phyloP scores from a whole-genome alignment of 2,113 vertebrate species.

The Amblyopsis rosae region DNA sequence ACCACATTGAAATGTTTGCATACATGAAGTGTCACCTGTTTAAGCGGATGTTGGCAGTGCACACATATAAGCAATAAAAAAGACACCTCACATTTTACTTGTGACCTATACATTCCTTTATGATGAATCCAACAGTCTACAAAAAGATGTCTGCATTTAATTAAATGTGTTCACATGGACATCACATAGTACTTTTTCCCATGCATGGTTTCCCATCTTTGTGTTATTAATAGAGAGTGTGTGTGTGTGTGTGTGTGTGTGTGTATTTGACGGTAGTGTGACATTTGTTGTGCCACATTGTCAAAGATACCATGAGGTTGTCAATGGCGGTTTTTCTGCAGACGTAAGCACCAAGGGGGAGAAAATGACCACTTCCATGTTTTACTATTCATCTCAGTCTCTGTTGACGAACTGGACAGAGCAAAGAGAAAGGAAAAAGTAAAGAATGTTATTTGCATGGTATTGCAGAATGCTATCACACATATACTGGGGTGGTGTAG shows the following conservation, averaged over 20 bases:
- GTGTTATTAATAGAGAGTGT: not conserved
- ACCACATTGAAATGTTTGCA: conserved; percentile 62
- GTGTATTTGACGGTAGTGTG: not conserved
- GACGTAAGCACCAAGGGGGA: not conserved
- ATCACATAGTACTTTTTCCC: conserved; percentile 4
- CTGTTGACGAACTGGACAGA: conserved; percentile 76
- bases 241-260: too few relatives aligned
- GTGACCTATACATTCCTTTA: conserved; percentile 66
- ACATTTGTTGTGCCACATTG: conserved; percentile 5
- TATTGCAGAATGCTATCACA: not conserved
- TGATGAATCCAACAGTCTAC: conserved; percentile 61
- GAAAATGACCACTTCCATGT: not conserved
- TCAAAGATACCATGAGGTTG: conserved; percentile 14
- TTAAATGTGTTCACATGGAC: conserved; percentile 45
- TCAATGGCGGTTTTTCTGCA: conserved; percentile 5
- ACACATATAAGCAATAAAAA: conserved; percentile 48
- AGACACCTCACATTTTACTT: conserved; percentile 52
- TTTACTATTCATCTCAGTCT: conserved; percentile 72
- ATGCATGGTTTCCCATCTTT: not conserved
- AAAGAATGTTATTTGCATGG: not conserved
- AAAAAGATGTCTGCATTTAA: conserved; percentile 50
- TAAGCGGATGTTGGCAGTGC: conserved; percentile 43
- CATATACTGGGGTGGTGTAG: not conserved
- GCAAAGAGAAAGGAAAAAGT: not conserved
- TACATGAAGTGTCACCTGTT: conserved; percentile 46